Conservation (phyloP, 2,888 invertebrate genomes). For the Drosophila tripunctata region DNA sequence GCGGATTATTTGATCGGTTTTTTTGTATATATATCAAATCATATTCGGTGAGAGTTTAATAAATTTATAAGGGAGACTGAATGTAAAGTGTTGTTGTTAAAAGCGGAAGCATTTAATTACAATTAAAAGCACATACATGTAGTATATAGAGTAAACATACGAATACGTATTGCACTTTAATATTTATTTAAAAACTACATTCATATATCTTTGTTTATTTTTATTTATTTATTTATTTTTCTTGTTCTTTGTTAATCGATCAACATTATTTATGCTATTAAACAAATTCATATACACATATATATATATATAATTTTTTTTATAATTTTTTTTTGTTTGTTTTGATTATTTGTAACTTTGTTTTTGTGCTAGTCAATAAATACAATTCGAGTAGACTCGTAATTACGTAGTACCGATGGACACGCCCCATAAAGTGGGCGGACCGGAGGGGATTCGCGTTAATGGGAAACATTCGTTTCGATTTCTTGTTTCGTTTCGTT, state of each 20-base stretch:
- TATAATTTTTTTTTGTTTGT: constrained; percentile 30
- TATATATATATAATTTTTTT: constrained; percentile 27
- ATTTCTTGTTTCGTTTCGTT: background rate
- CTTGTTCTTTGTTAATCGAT: constrained; percentile 26
- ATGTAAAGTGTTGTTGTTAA: background rate
- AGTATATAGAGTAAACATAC: constrained; percentile 8
- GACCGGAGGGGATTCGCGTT: too few relatives aligned
- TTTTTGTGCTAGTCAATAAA: constrained; percentile 56
- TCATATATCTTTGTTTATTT: constrained; percentile 15
- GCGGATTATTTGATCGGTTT: constrained; percentile 51
- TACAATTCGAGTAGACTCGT: constrained; percentile 51
- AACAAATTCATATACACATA: constrained; percentile 48
- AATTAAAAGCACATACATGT: constrained; percentile 21
- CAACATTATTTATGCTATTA: constrained; percentile 61
- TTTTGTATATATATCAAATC: background rate
- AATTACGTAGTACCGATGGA: constrained; percentile 39
- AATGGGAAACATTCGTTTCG: constrained; percentile 48
- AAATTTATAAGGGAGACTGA: background rate
- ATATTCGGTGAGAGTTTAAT: background rate
- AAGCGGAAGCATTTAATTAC: constrained; percentile 17
- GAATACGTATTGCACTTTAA: constrained; percentile 26
- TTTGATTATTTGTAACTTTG: constrained; percentile 13
- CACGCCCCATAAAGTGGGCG: constrained; percentile 18
- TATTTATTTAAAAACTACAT: constrained; percentile 51
- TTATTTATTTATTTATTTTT: background rate